Base-by-base conservation (phyloP, 2,888 invertebrate genomes). In the Hydraecia micacea region DNA sequence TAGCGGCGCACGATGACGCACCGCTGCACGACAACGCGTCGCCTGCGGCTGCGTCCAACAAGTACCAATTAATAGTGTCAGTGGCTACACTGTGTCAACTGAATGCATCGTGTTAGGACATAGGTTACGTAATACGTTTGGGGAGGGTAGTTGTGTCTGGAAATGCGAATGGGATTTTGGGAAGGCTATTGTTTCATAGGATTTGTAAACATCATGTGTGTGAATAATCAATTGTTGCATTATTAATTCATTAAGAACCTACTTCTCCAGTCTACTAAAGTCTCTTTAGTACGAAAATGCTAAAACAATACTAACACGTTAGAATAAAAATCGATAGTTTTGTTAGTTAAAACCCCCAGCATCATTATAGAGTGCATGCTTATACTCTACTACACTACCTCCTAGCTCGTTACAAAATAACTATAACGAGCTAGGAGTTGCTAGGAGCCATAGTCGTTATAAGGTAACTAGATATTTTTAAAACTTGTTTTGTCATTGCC, bases 51-150 rank as follows among this genome's bases (percentile, higher is more conserved):
- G 21, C 32, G 32, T 70, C 36, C 46, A 55, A 62, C 80, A 66
- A 73, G 76, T 76, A 65, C 36, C 63, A 73, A 80, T 73, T 46
- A 83, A 76, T 46, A 42, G 65, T 67, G 25, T 42, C 49, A 25
- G 73, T 42, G 62, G 62, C 66, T 9, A 73, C 75, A 75, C 75
- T 65, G 63, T 63, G 76, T 39, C 39, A n/a, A 49, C 62, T 66
- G 65, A 75, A 70, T 66, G 67, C 28, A 13, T 0, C 58, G 15
- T 60, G 67, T 58, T 39, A 25, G 15, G 28, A 21, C 32, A 8
- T 46, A 62, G 6, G 25, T 15, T 2, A 36, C 28, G 32, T 58
- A 32, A 52, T 52, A 49, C n/a, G 63, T 55, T 70, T 72, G 21
- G 39, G 52, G 15, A 25, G 18, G 21, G 46, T 13, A 46, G 46